Base-by-base conservation (phyloP, 2,113 vertebrate genomes). In the Sceloporus tristichus region DNA sequence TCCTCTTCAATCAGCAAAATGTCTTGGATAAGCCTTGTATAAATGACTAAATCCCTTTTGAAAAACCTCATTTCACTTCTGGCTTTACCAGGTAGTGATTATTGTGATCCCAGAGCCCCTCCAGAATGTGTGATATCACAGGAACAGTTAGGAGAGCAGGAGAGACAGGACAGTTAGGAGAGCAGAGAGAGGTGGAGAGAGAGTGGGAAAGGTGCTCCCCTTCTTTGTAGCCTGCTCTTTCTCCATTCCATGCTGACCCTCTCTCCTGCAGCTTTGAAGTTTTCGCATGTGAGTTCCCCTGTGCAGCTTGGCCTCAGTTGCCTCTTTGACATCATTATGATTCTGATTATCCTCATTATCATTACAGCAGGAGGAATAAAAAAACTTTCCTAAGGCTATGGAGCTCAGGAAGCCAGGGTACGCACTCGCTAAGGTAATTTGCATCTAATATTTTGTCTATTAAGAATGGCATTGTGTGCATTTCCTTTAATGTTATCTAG, bases 331-430 rank as follows among this genome's bases (percentile, higher is more conserved):
- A 23, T 81, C 23, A 13, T 68, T 62, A 62, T 16, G 14, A 62
- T 62, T 62, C 34, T 82, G 27, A 73, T 87, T 16, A 65, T 59
- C 14, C 29, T 7, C 68, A 29, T 83, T 86, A 4, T 53, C 68
- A 62, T 76, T 71, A 27, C 77, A 88, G 81, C 59, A 88, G 18
- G 62, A 83, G 34, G 65, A 84, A 88, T 54, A 88, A 88, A 66
- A 88, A 34, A 70, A 88, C 70, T 25, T 88, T 88, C 74, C 81
- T 88, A 70, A 68, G 68, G 62, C 38, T 88, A 38, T 88, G 87
- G 87, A 88, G 54, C 42, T 88, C 87, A 9, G 87, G 87, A 62
- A 68, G 34, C 77, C 80, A 66, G 21, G 87, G 83, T 9, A 66
- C 38, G 2, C 87, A 54, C 10, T 83, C 74, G 2, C 40, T 88